Evolutionary conservation across 2,113 vertebrate species (phyloP), one percentile per base, ranked within the genome.

Genomic region (Corvus hawaiiensis): DNA sequence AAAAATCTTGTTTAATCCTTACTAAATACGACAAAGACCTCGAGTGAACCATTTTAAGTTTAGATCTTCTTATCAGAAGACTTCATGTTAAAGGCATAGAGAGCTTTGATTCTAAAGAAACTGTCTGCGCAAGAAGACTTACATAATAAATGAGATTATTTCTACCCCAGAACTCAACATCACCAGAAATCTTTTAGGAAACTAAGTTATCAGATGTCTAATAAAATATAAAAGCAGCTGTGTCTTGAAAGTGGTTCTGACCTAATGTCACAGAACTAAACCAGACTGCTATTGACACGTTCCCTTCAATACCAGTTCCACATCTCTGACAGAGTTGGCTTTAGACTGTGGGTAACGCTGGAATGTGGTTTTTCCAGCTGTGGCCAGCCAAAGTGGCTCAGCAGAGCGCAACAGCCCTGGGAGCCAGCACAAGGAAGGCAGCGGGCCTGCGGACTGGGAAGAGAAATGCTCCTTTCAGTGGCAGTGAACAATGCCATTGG

Each of bases 351-450:
- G 71, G 7, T 22, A 69, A 58, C 1, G 39, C 32, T 62, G 26
- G 16, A 26, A 62, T 32, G 30, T 54, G 62, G 2, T 6, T 62
- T 55, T 62, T 62, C 41, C 63, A 91, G 37, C 41, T 73, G 27
- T 9, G 74, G 32, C 7, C 20, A 69, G 73, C 26, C 62, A 16
- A n/a, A 74, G 33, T 8, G 30, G 51, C 52, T 89, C 55, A 66
- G 55, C 32, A 72, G n/a, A 69, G 21, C 8, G 1, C 69, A 84
- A 7, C 23, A 48, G n/a, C 1, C 12, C 0, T 23, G 0, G 0
- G 11, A 77, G 43, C 10, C 55, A 67, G 54, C 13, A 20, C 18
- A 35, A 35, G 66, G 43, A 56, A 66, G 10, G 24, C n/a, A 80
- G 26, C 0, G 1, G 5, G 33, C 43, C 59, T 24, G 16, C 0